Base-by-base conservation (phyloP, 2,113 vertebrate species). In the Conger conger region DNA sequence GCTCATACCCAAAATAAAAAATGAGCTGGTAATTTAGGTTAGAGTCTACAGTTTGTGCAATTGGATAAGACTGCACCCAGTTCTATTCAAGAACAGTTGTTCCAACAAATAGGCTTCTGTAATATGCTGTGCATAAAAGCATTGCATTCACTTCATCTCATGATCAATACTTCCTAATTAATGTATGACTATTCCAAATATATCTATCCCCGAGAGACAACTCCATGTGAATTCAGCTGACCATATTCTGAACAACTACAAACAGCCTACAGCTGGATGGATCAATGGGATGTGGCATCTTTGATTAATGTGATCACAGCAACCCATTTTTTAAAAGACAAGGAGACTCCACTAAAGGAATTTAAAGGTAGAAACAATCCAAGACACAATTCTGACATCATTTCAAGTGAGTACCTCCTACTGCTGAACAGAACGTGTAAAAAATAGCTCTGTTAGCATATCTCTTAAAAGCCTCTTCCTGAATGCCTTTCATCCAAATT, bases 141-240 rank as follows among this genome's bases (percentile, higher is more conserved):
- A 57, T 17, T 30, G 15, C 20, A 54, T 35, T 81, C 1, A 81
- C 17, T 16, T 13, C 20, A 80, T 5, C 30, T 50, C 45, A 57
- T 9, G 0, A 3, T 57, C 53, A 82, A 57, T 54, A 33, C 53
- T 36, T 57, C 50, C 35, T 57, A 57, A 35, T 82, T 20, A 60
- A 36, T 82, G 57, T 57, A 30, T 82, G 80, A 82, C 80, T 53
- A 54, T 20, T 33, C 27, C 27, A 45, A 80, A 80, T 57, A 82
- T 82, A 33, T 82, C 68, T 13, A 30, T 36, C 30, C 80, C 80
- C 17, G 30, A 33, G 35, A 57, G 53, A n/a, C 35, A 54, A 54
- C 68, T 33, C 8, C 15, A 13, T 33, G n/a, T 20, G 4, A n/a
- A 68, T 33, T 30, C 68, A 27, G 11, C 2, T 33, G 68, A 73